Evolutionary conservation across 1,140 invertebrate species (phyloP), one percentile per base, ranked within the genome.

Genomic region (Pseudomyrmex dendroicus): DNA sequence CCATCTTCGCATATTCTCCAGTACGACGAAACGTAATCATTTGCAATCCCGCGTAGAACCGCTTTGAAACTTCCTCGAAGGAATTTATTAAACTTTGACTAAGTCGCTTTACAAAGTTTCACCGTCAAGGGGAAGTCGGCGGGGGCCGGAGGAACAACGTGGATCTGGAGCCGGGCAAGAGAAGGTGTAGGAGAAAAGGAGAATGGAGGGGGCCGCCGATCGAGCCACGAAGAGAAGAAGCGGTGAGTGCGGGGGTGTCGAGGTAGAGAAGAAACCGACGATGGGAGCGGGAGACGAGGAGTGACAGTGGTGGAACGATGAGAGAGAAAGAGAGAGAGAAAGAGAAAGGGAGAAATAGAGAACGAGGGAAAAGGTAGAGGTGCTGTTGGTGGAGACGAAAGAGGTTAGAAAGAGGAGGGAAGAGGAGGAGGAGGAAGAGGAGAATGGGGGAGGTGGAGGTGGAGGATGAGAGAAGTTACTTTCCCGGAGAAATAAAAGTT

Each of bases 81-180:
- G 92, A 93, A 93, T 93, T 93, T 93, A 93, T 93, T 93, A 93
- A 93, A 93, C 89, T 93, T 92, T 89, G 89, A 91, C 87, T 91
- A 92, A 93, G 91, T 93, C 91, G 92, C 92, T 93, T 92, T 92
- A 92, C 91, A 91, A 93, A 93, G 91, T 93, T 93, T 93, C 87
- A 72, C 70, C 83, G 82, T 84, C 76, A 83, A 35, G 83, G 88
- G 84, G 86, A 78, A 74, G 82, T 82, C 68, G 83, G 76, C 73
- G 64, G 73, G 22, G 83, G 61, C 73, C 54, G 63, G 68, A 56
- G 25, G 66, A 66, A 62, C 57, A 50, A 56, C 17, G 59, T 62
- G 68, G 66, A 48, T 63, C 50, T 50, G 66, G 56, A 67, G 20
- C 46, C 48, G 76, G 64, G 61, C 22, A 54, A 46, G 62, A 59